Base-by-base conservation (phyloP, 2,888 invertebrate species). In the Nemotelus nigrinus region DNA sequence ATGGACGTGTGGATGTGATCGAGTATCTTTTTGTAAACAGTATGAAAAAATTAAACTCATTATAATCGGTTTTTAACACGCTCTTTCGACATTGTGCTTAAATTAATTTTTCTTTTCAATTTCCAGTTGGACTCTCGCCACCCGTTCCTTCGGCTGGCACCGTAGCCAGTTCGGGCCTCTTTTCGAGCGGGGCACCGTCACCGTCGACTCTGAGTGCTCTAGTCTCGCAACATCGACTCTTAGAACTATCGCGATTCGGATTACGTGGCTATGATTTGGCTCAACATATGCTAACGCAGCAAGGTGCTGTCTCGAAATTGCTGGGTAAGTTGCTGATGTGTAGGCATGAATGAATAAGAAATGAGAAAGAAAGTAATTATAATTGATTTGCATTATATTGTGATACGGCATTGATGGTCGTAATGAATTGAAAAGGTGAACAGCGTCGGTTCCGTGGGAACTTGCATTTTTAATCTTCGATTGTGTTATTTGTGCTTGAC, bases 221-320 rank as follows among this genome's bases (percentile, higher is more conserved):
- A 81, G 91, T 93, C 80, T 93, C 94, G 2, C 93, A 94, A 84
- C 94, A 95, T 86, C 89, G 95, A 80, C 89, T 96, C 4, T 87
- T 96, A 83, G 96, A 96, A 86, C 88, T 96, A 81, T 94, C 95
- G 60, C 89, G 95, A 87, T 90, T 93, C 88, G 91, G 95, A 81
- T 89, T 96, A 82, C 89, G 96, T 81, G 96, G 96, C 84, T 96
- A 96, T 85, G 96, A 96, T 88, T 90, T 96, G 84, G 96, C 96
- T 3, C 94, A 95, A 84, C 96, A 96, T 85, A 94, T 96, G 89
- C 90, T 96, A 77, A 94, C 94, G 79, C 96, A 96, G 89, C 96
- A 96, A 89, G 96, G 96, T 83, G 96, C 96, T 84, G 96, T 94
- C 83, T 95, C 95, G 82, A 96, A 96, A 89, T 90, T 96, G 85